Evolutionary conservation across 2,113 vertebrate species (phyloP).

Genomic region (Corapipo altera): DNA sequence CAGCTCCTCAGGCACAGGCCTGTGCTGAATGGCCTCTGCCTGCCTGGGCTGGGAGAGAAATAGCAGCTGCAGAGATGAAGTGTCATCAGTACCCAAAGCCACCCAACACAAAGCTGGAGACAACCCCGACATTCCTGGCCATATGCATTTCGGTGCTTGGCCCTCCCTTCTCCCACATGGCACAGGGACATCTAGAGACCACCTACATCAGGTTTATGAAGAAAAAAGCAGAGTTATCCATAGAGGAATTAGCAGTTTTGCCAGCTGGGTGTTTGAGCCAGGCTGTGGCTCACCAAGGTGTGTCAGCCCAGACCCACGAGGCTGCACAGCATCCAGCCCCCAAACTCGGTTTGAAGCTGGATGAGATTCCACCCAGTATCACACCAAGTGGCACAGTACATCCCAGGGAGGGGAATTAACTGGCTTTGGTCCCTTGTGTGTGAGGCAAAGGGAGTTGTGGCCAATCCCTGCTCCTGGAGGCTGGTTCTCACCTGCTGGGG

Average conservation of each 20-base stretch:
- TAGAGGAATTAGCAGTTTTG: not conserved
- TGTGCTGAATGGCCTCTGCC: not conserved
- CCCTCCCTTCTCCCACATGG: not conserved
- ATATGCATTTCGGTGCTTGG: not conserved
- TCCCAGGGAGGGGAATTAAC: not conserved
- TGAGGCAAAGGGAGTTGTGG: not conserved
- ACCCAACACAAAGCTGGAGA: not conserved
- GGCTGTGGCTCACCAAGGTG: not conserved
- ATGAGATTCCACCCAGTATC: not conserved
- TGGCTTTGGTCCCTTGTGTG: not conserved
- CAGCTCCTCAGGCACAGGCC: not conserved
- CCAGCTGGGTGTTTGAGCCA: not conserved
- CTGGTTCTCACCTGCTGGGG: too few species aligned
- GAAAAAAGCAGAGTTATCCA: not conserved
- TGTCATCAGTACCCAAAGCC: not conserved
- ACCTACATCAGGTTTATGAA: not conserved
- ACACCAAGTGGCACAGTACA: accelerated
- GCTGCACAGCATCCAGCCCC: not conserved
- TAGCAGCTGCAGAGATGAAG: not conserved
- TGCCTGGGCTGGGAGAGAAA: not conserved
- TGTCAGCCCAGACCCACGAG: not conserved
- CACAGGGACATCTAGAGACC: not conserved
- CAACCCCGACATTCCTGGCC: not conserved
- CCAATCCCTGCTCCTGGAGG: not conserved
- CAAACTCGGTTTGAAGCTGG: not conserved